phyloP scores from a whole-genome alignment of 2,888 invertebrate species.

The Crioceris asparagi region DNA sequence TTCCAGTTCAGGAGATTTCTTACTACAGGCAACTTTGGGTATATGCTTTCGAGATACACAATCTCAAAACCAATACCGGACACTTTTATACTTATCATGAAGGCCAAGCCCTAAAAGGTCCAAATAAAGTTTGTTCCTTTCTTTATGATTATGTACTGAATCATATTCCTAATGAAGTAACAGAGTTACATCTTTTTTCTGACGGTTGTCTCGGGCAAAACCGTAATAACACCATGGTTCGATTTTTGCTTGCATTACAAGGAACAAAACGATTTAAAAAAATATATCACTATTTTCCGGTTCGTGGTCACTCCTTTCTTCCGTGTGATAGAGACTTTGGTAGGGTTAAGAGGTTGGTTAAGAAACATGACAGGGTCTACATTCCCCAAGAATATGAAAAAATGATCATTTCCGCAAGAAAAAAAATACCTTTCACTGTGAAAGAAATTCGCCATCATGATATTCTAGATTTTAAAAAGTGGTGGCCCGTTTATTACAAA shows the following conservation, averaged over 20 bases:
- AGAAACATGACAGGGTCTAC: slow-evolving; percentile 13
- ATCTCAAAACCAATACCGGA: slow-evolving; percentile 8
- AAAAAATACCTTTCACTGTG: slow-evolving; percentile 12
- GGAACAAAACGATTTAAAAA: slow-evolving; percentile 11
- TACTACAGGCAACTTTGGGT: too few species aligned
- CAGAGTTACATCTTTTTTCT: slow-evolving; percentile 18
- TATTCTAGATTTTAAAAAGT: slow-evolving; percentile 3
- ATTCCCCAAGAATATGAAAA: slow-evolving; percentile 17
- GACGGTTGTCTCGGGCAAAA: slow-evolving; percentile 16
- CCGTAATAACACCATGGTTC: slow-evolving; percentile 12
- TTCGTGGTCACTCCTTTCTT: slow-evolving; percentile 10
- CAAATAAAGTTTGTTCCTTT: slow-evolving; percentile 11
- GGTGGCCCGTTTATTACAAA: slow-evolving; percentile 3
- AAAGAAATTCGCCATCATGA: slow-evolving; percentile 1
- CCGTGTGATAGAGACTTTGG: slow-evolving; percentile 17
- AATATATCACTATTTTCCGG: slow-evolving; percentile 16
- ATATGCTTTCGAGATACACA: slow-evolving; percentile 8
- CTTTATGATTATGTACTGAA: slow-evolving; percentile 15
- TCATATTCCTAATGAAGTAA: slow-evolving; percentile 10
- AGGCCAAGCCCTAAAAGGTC: slow-evolving; percentile 14
- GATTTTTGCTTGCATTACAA: slow-evolving; percentile 13
- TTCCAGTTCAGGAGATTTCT: slow-evolving; percentile 4
- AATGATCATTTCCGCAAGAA: slow-evolving; percentile 12
- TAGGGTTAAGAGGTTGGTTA: slow-evolving; percentile 12
- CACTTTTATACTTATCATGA: slow-evolving; percentile 17